These are phyloP conservation scores for Microchirus variegatus DNA, from an alignment of 2,797 vertebrate species.

Conservation along the genomic window DNA sequence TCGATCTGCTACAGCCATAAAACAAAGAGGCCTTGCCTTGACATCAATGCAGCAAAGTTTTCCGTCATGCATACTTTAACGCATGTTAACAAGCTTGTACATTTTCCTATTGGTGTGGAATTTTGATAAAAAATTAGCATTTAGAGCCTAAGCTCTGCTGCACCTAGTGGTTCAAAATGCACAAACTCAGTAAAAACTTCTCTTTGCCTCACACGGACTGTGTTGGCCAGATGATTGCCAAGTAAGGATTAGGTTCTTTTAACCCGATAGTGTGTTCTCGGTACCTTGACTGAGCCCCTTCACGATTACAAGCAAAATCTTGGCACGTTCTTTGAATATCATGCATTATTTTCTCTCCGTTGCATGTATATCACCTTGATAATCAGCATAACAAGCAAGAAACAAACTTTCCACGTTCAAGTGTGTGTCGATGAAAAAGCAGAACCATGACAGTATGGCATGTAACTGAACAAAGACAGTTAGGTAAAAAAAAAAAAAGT, in stretches of 20 bases:
- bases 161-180: background rate
- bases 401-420: no score
- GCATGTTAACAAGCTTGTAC: background rate
- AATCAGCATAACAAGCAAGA: no score
- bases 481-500: background rate
- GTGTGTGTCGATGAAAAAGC: no score
- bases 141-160: constrained; percentile 13
- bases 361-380: background rate
- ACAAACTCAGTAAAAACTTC: background rate
- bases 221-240: constrained; percentile 20
- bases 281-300: constrained; percentile 31
- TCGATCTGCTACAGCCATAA: constrained; percentile 30
- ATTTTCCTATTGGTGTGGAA: constrained; percentile 14
- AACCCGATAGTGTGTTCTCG: constrained; percentile 42
- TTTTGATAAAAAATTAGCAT: constrained; percentile 9
- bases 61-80: background rate
- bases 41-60: constrained; percentile 16
- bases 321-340: background rate
- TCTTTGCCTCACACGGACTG: constrained; percentile 7
- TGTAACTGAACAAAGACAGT: background rate
- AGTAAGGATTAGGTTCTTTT: constrained; percentile 48
- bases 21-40: constrained; percentile 35
- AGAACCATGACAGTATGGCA: background rate
- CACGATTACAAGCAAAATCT: constrained; percentile 10
- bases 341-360: background rate